These are phyloP conservation scores for Molossus molossus DNA, from an alignment of 2,797 vertebrate genomes.

Conservation along the genomic window DNA sequence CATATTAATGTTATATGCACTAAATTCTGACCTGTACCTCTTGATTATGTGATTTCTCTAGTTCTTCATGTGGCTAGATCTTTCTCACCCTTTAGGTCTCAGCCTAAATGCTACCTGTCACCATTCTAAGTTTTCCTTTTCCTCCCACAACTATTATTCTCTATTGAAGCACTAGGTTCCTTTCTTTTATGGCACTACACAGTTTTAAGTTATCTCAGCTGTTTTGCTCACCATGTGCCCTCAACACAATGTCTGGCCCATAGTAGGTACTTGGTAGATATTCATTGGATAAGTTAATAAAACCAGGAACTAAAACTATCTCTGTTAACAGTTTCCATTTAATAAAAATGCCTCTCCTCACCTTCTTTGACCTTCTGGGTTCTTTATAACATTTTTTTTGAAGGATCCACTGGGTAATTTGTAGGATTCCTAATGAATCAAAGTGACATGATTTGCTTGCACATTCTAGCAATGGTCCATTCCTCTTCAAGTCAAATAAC, in stretches of 20 bases:
- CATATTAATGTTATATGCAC: slow-evolving; percentile 47
- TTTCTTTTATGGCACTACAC: neutral
- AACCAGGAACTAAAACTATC: slow-evolving; percentile 4
- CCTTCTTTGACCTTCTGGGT: neutral
- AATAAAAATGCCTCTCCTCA: neutral
- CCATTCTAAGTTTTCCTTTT: neutral
- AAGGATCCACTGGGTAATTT: neutral
- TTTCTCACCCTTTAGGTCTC: neutral
- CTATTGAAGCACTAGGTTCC: neutral
- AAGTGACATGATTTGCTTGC: neutral
- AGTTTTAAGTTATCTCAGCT: neutral
- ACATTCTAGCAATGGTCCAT: neutral
- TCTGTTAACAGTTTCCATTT: slow-evolving; percentile 36
- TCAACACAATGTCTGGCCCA: neutral
- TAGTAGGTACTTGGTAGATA: neutral
- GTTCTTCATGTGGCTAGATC: neutral
- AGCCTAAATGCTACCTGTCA: slow-evolving; percentile 21
- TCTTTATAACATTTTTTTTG: slow-evolving; percentile 20
- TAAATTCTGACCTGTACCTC: slow-evolving; percentile 4
- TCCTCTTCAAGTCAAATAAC: slow-evolving; percentile 52
- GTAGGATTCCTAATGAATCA: slow-evolving; percentile 9
- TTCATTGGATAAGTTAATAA: slow-evolving; percentile 42
- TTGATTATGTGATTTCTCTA: slow-evolving; percentile 47
- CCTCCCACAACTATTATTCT: neutral
- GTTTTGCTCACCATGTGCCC: neutral